Base-by-base conservation (phyloP, 2,113 vertebrate genomes). In the Rhinogobius similis region DNA sequence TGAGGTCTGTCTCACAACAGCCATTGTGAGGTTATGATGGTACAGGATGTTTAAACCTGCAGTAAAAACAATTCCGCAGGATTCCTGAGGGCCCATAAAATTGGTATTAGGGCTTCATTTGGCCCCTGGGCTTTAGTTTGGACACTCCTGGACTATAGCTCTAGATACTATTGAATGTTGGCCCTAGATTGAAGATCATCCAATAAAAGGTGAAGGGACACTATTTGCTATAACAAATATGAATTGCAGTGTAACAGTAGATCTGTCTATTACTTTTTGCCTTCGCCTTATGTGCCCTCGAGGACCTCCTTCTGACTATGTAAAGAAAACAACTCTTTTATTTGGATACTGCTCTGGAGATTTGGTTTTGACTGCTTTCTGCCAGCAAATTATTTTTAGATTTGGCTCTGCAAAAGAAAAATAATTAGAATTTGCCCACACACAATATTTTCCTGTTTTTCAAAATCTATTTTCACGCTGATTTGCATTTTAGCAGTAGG, bases 301-400 rank as follows among this genome's bases (percentile, higher is more conserved):
- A n/a, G n/a, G n/a, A n/a, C n/a, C n/a, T n/a, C n/a, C n/a, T 24
- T 26, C n/a, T 24, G 11, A 24, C 10, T 2, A 55, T 55, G n/a
- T 7, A 1, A 48, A 26, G 24, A 26, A 26, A 55, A 55, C n/a
- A 26, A 16, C 32, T 3, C 32, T 13, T 26, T 1, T 9, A n/a
- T 10, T 50, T 50, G 46, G 21, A 50, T 21, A 21, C 20, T n/a
- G 46, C 46, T 50, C 46, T 21, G n/a, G 20, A 50, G 18, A 50
- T 20, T 21, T 26, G 24, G 26, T 26, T 58, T 24, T 13, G 26
- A 2, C 10, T 29, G 24, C 55, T 18, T 20, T 27, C 55, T 29
- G 24, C 55, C 26, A 29, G 55, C 55, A 58, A 58, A 58, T 58
- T 16, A 58, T 58, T 58, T 58, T 14, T 58, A 58, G 55, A 58